These are phyloP conservation scores for Apis laboriosa DNA, from an alignment of 1,140 invertebrate genomes.

Conservation along the genomic window DNA sequence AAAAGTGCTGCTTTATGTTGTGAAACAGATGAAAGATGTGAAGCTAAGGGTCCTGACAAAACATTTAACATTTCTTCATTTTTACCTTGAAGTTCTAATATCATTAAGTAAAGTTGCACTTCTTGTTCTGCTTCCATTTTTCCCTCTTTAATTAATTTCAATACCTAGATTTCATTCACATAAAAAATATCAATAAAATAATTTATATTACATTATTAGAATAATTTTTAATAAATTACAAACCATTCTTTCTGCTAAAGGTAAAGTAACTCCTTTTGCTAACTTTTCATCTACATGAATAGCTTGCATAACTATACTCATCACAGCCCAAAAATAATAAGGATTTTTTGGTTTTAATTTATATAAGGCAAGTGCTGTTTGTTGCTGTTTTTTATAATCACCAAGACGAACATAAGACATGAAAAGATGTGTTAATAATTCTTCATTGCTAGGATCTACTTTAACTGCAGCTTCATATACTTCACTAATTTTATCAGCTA, in stretches of 20 bases:
- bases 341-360: constrained; percentile 96
- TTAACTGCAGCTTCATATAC: constrained; percentile 94
- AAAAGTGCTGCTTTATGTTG: constrained; percentile 88
- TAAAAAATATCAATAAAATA: constrained; percentile 8
- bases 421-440: constrained; percentile 95
- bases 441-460: constrained; percentile 93
- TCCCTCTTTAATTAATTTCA: constrained; percentile 93
- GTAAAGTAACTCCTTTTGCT: constrained; percentile 81
- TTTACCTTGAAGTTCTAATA: constrained; percentile 92
- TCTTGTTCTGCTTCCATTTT: constrained; percentile 97
- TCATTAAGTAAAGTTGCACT: constrained; percentile 94
- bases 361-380: constrained; percentile 93
- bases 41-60: constrained; percentile 87
- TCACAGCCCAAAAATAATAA: constrained; percentile 98
- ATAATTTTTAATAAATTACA: constrained; percentile 32
- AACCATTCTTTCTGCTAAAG: constrained; percentile 92
- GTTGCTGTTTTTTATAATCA: constrained; percentile 95
- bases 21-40: constrained; percentile 82
- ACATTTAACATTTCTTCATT: constrained; percentile 91
- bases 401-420: constrained; percentile 96
- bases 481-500: constrained; percentile 93
- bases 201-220: background rate
- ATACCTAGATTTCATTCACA: constrained; percentile 82
- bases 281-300: constrained; percentile 75
- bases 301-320: constrained; percentile 97